Evolutionary conservation across 2,113 vertebrate species (phyloP), one percentile per base, ranked within the genome.

Genomic region (Perognathus longimembris): DNA sequence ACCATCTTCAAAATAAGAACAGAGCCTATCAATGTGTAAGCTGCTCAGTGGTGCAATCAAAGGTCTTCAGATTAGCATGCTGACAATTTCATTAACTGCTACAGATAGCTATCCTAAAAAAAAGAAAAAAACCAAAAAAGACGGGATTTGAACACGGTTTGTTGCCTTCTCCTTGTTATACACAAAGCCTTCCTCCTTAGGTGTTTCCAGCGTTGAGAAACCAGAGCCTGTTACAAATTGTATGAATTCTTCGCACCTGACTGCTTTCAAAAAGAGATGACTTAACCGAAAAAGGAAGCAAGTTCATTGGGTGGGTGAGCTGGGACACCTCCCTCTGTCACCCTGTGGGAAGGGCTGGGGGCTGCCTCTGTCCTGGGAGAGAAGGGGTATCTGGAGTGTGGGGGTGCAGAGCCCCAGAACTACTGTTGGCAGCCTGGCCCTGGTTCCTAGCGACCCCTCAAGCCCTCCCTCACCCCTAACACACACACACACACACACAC

Each of bases 381-480:
- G 7, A 11, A 18, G 45, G 69, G 24, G 32, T 20, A 5, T 4
- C 70, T 28, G 6, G 2, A n/a, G 45, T 45, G 15, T 21, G 22
- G 15, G 50, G 50, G 50, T 18, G 7, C 32, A n/a, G 64, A 79
- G 36, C 2, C 21, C 40, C 32, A 6, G 30, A 57, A 14, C 12
- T 9, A 7, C 17, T 17, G 17, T 34, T 32, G n/a, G n/a, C 36
- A 34, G 34, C 36, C 50, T 38, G 5, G 3, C 18, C n/a, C 40
- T 20, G 2, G 1, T 22, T 18, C 30, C 70, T 71, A 36, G 74
- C 1, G 11, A 6, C 26, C 50, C 30, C 32, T 20, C 59, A 54
- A 30, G 22, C n/a, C 17, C 4, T 7, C 3, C 1, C n/a, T n/a
- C 0, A 0, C 17, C 28, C 3, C 50, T 15, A 54, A 54, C 50